Evolutionary conservation across 2,888 invertebrate species (phyloP).

Genomic region (Aspidapion aeneum): DNA sequence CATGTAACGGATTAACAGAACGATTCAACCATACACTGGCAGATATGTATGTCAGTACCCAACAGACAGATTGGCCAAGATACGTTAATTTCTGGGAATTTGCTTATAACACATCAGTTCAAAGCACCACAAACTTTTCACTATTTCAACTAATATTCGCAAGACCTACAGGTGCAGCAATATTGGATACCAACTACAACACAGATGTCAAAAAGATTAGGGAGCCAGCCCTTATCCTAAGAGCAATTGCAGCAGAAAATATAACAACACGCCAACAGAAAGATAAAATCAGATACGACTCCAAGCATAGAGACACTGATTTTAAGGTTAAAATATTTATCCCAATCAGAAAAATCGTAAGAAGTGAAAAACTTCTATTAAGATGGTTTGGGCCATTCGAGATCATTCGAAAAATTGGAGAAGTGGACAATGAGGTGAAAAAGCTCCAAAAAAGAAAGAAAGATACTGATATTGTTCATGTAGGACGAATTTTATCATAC

Average conservation of each 20-base stretch:
- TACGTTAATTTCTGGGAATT: constrained; percentile 11
- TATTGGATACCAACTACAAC: constrained; percentile 1
- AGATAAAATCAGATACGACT: background rate
- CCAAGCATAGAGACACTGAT: background rate
- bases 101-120: constrained; percentile 11
- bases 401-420: background rate
- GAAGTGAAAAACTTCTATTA: background rate
- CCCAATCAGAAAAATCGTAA: constrained; percentile 1
- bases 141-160: too few species aligned
- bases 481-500: too few species aligned
- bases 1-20: constrained; percentile 26
- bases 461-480: background rate
- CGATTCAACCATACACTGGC: constrained; percentile 29
- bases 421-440: constrained; percentile 1
- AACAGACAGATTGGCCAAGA: constrained; percentile 18
- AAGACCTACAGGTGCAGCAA: constrained; percentile 6
- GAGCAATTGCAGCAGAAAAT: background rate
- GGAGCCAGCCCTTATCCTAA: background rate
- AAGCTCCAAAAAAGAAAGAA: background rate
- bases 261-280: background rate
- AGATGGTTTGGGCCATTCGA: background rate
- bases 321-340: background rate
- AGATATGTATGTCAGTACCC: constrained; percentile 23
- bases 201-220: background rate
- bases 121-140: constrained; percentile 13